These are phyloP conservation scores for Microcebus jonahi DNA, from an alignment of 2,113 vertebrate genomes.

Conservation along the genomic window DNA sequence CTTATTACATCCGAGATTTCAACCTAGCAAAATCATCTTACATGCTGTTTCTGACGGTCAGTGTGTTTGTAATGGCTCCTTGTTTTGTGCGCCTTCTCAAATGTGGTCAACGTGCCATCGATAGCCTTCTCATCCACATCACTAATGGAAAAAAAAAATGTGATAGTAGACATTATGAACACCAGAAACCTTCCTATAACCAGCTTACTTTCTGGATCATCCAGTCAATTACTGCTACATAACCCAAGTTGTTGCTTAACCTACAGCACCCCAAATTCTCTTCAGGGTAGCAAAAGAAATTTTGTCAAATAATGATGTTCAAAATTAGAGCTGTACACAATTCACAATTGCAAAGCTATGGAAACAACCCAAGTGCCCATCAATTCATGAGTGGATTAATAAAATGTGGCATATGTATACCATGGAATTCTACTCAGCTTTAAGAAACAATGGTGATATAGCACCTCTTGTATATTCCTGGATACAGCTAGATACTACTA, in stretches of 20 bases:
- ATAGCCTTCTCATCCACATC: not conserved
- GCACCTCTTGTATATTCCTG: no score
- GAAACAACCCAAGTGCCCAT: no score
- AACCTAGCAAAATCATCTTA: not conserved
- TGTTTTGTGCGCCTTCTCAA: not conserved
- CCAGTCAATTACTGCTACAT: not conserved
- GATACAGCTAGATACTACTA: no score
- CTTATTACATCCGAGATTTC: not conserved
- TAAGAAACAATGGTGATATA: no score
- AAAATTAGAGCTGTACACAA: not conserved
- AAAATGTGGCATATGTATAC: no score
- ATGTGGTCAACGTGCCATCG: not conserved
- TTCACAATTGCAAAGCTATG: no score
- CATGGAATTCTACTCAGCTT: no score
- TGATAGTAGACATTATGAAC: not conserved
- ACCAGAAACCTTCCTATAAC: not conserved
- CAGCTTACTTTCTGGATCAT: not conserved
- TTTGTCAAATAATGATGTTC: not conserved
- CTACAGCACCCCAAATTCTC: not conserved
- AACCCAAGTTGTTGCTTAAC: not conserved
- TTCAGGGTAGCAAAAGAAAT: not conserved
- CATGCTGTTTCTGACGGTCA: not conserved
- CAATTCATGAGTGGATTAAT: no score
- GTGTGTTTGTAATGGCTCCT: not conserved
- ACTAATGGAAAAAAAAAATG: not conserved